Percentiles rank a stretch among this genome's conserved stretches.
Evolutionary conservation across 2,113 vertebrate species (phyloP).

Genomic region (Dicentrarchus labrax): DNA sequence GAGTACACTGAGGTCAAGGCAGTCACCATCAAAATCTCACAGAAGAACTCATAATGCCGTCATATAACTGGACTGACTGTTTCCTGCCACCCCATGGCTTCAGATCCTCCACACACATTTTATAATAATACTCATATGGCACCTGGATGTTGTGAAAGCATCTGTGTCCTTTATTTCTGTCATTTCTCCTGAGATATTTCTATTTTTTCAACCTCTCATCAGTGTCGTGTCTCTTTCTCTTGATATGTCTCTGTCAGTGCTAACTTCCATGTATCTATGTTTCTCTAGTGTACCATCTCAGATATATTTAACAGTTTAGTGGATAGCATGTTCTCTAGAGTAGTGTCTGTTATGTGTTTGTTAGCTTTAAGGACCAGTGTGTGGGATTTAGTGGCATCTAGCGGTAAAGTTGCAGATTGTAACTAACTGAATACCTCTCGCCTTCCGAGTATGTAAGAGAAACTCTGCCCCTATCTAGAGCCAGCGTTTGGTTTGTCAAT

Average conservation of each 20-base stretch:
- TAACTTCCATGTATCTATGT: background rate
- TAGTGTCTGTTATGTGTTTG: background rate
- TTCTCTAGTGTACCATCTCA: background rate
- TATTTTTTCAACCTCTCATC: background rate
- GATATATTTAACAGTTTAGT: background rate
- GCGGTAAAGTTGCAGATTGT: too few relatives aligned
- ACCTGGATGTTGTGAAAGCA: background rate
- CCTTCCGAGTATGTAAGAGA: too few relatives aligned
- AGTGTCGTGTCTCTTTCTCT: background rate
- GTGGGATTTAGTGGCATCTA: too few relatives aligned
- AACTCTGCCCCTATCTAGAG: too few relatives aligned
- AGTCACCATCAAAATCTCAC: slow-evolving; percentile 90
- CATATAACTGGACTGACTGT: background rate
- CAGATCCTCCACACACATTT: background rate
- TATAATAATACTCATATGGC: background rate
- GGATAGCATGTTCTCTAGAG: background rate
- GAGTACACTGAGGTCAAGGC: slow-evolving; percentile 93
- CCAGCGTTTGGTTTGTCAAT: too few relatives aligned
- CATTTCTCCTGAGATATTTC: background rate
- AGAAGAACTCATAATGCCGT: slow-evolving; percentile 89
- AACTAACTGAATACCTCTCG: too few relatives aligned
- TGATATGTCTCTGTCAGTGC: background rate
- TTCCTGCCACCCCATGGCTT: background rate
- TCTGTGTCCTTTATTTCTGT: background rate
- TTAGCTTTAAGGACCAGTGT: background rate